Evolutionary conservation across 1,140 invertebrate species (phyloP), one percentile per base, ranked within the genome.

Genomic region (Cotesia vestalis): DNA sequence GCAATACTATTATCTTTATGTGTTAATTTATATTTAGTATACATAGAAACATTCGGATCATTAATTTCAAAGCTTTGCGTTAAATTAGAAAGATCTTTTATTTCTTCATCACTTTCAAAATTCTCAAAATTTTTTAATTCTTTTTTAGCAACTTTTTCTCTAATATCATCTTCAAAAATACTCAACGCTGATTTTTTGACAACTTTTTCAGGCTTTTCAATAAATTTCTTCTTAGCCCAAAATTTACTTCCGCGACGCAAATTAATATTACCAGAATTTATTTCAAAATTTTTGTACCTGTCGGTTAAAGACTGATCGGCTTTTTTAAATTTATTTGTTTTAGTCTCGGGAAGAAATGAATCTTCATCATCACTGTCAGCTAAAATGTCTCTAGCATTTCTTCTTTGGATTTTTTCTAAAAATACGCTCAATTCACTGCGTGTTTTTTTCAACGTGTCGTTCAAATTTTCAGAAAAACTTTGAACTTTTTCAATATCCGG

Each of bases 1-100:
- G 38, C 36, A 71, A 85, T 86, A 46, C 83, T 85, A 52, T 86
- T 86, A 14, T 80, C 40, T 6, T 66, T 57, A 60, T 81, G 74
- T n/a, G 60, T 60, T 63, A 66, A 79, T 73, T 78, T 84, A 52
- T 85, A 85, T 63, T 73, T 83, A 12, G 83, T 78, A 71, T 83
- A 85, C 75, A 81, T 82, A 5, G 84, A 85, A 12, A 81, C 59
- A 9, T 79, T 51, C 11, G 68, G 52, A 4, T 73, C 76, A 64
- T 68, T 61, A 20, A 59, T 63, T 52, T 75, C 35, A 14, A 17
- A 64, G 11, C n/a, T 36, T 64, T 46, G 35, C 1, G 35, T 20
- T 14, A 12, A 6, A 55, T 27, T 9, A 6, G 17, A 34, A 52
- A 60, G 4, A 69, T 66, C 35, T 4, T 59, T 8, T 17, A 17